Conservation (phyloP, 1,140 invertebrate genomes). For the Diachasmimorpha longicaudata region DNA sequence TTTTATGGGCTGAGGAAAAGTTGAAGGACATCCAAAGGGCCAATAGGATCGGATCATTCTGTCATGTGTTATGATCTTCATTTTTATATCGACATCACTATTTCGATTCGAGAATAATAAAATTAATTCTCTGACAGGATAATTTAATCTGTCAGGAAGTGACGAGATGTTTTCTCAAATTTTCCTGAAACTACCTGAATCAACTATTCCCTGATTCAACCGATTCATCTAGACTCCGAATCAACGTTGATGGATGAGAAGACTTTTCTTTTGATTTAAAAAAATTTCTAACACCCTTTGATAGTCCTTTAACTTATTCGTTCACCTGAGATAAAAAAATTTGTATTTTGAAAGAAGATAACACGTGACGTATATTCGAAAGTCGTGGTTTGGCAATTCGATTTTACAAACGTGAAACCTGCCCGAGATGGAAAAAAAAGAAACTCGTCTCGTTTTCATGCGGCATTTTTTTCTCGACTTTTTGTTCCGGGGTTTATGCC, state of each 20-base stretch:
- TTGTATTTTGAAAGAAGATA: neutral
- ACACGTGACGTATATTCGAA: slow-evolving; percentile 10
- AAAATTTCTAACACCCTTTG: neutral
- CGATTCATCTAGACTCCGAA: neutral
- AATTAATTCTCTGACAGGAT: no score
- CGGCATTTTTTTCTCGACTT: neutral
- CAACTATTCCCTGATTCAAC: neutral
- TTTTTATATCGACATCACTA: no score
- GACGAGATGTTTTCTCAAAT: neutral
- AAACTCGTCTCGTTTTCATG: neutral
- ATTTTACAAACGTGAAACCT: slow-evolving; percentile 23
- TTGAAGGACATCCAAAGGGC: no score
- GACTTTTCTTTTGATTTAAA: neutral
- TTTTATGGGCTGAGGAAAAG: no score
- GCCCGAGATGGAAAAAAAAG: slow-evolving; percentile 23
- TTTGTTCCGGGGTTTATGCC: slow-evolving; percentile 8
- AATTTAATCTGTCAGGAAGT: neutral
- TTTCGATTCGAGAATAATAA: no score
- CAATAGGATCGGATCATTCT: no score
- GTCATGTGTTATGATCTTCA: no score
- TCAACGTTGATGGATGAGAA: no score
- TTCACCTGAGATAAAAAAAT: neutral
- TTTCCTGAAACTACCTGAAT: neutral
- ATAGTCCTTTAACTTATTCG: neutral
- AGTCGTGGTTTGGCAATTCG: slow-evolving; percentile 7